Evolutionary conservation across 2,797 vertebrate species (phyloP).

Genomic region (Pelodytes ibericus): DNA sequence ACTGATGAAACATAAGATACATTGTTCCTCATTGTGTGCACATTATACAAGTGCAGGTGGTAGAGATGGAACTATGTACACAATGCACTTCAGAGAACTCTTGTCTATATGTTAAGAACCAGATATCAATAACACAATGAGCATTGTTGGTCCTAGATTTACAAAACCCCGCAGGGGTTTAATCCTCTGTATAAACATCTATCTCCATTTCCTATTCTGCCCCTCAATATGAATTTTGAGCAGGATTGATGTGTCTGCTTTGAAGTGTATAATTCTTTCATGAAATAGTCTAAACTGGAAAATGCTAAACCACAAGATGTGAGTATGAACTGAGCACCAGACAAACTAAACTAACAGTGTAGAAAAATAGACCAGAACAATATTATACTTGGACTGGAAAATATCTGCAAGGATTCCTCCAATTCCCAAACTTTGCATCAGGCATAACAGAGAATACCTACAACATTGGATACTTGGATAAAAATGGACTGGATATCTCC

Average conservation of each 20-base stretch:
- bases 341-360: no score
- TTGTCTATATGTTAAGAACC: conserved; percentile 6
- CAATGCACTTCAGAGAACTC: background rate
- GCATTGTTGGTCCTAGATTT: conserved; percentile 61
- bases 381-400: no score
- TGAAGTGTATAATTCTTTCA: conserved; percentile 64
- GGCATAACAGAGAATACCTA: no score
- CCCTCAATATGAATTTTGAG: conserved; percentile 62
- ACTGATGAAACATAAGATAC: no score
- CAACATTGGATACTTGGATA: no score
- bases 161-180: conserved; percentile 63
- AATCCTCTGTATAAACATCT: conserved; percentile 74
- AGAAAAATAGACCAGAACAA: no score
- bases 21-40: no score
- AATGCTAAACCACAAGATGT: background rate
- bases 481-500: no score
- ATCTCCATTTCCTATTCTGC: conserved; percentile 64
- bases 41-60: background rate
- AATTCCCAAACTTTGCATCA: no score
- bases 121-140: conserved; percentile 51
- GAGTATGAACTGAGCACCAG: no score
- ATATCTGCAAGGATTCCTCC: no score
- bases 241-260: conserved; percentile 65
- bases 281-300: background rate
- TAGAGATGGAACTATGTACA: background rate